Conservation (phyloP, 2,113 vertebrate species). For the Amphilophus citrinellus region DNA sequence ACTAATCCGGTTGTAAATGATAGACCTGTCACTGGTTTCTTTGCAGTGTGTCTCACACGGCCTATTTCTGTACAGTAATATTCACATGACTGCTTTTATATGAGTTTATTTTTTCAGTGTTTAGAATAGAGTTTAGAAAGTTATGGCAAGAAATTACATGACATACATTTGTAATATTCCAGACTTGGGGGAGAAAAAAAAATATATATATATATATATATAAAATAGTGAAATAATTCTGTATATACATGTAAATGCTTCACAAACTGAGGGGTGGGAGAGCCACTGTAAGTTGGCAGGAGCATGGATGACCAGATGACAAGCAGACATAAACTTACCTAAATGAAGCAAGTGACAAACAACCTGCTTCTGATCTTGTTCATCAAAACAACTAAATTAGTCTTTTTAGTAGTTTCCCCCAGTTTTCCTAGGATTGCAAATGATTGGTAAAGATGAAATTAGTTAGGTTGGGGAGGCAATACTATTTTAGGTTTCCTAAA, state of each 20-base stretch:
- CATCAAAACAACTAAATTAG: too few species aligned
- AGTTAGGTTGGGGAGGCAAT: too few species aligned
- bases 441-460: too few species aligned
- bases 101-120: conserved; percentile 9
- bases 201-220: too few species aligned
- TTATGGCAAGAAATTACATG: not conserved
- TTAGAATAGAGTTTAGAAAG: conserved; percentile 23
- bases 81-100: conserved; percentile 52
- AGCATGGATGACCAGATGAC: not conserved
- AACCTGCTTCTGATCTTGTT: too few species aligned
- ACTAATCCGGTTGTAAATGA: conserved; percentile 71
- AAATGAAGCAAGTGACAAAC: too few species aligned
- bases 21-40: conserved; percentile 49
- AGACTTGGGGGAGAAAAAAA: not conserved
- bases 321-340: not conserved
- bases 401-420: too few species aligned
- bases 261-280: not conserved
- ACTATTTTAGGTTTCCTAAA: too few species aligned
- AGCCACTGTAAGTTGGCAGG: not conserved
- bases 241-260: not conserved
- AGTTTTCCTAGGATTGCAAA: too few species aligned
- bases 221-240: not conserved
- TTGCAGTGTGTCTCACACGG: conserved; percentile 18
- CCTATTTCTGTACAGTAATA: conserved; percentile 47
- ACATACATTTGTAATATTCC: not conserved